Evolutionary conservation across 2,888 invertebrate species (phyloP).

Genomic region (Eubasilissa splendida): DNA sequence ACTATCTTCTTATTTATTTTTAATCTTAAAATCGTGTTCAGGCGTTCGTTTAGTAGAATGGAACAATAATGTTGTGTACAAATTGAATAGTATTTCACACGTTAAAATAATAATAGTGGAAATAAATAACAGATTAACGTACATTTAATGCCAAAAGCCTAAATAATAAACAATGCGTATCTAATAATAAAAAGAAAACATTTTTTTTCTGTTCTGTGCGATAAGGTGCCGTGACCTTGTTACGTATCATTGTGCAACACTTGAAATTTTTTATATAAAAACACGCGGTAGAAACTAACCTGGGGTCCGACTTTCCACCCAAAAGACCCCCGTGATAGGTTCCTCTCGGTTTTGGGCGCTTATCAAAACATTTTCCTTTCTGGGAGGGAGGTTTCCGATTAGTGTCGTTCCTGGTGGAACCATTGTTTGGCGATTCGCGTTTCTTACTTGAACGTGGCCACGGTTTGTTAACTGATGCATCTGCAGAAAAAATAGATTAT

Average conservation of each 20-base stretch:
- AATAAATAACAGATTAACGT: neutral
- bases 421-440: constrained; percentile 75
- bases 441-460: constrained; percentile 78
- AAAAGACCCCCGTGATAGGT: constrained; percentile 67
- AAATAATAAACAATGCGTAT: neutral
- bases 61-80: too few species aligned
- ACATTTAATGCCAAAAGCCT: neutral
- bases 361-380: constrained; percentile 79
- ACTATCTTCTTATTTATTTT: too few species aligned
- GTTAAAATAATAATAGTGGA: too few species aligned
- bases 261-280: neutral
- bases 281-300: constrained; percentile 64
- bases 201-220: neutral
- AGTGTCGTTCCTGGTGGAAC: constrained; percentile 75
- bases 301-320: constrained; percentile 82
- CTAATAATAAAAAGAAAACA: neutral
- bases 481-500: constrained; percentile 62
- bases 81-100: too few species aligned
- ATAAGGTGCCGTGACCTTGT: neutral
- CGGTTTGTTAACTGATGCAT: constrained; percentile 73
- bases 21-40: too few species aligned
- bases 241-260: constrained; percentile 10
- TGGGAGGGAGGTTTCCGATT: constrained; percentile 80
- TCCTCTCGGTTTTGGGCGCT: constrained; percentile 81
- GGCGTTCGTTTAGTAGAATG: too few species aligned